A percentile compares a stretch with the other conserved stretches of the same genome.
These are phyloP conservation scores for Cylindroiulus punctatus DNA, from an alignment of 2,888 invertebrate genomes.

Conservation along the genomic window DNA sequence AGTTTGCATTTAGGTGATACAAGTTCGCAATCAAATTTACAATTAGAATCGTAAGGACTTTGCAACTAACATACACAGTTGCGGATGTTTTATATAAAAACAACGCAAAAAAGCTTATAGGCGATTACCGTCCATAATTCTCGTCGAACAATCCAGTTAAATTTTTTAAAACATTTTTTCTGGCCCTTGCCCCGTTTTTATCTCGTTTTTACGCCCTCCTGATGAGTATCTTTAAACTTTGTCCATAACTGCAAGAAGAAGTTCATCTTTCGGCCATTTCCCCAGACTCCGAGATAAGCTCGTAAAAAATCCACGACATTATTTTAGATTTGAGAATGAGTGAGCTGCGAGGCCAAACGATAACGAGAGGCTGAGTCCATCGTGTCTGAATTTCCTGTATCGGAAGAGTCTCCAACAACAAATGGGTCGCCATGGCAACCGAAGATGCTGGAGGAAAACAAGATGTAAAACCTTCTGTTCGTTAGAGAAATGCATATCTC, in stretches of 20 bases:
- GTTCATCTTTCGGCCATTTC: slow-evolving; percentile 30
- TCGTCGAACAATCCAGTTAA: too few species aligned
- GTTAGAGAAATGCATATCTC: slow-evolving; percentile 42
- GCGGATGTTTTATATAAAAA: too few species aligned
- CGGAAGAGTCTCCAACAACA: neutral
- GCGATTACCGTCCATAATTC: too few species aligned
- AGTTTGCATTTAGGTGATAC: too few species aligned
- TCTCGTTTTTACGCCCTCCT: neutral
- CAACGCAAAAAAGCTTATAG: too few species aligned
- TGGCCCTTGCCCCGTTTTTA: neutral
- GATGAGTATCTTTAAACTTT: slow-evolving; percentile 41
- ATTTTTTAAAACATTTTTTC: too few species aligned
- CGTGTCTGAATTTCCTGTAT: slow-evolving; percentile 23
- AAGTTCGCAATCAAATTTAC: too few species aligned
- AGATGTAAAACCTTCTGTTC: slow-evolving; percentile 17
- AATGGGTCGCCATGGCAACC: neutral
- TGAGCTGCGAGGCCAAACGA: slow-evolving; percentile 29
- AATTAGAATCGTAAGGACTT: too few species aligned
- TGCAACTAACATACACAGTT: too few species aligned
- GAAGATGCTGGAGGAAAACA: slow-evolving; percentile 2
- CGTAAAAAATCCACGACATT: slow-evolving; percentile 27
- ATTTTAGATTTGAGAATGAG: slow-evolving; percentile 45
- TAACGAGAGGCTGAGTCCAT: slow-evolving; percentile 5
- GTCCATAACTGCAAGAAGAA: neutral
- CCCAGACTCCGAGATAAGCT: neutral